Conservation (phyloP, 2,888 invertebrate genomes). For the Ceraclea dissimilis region DNA sequence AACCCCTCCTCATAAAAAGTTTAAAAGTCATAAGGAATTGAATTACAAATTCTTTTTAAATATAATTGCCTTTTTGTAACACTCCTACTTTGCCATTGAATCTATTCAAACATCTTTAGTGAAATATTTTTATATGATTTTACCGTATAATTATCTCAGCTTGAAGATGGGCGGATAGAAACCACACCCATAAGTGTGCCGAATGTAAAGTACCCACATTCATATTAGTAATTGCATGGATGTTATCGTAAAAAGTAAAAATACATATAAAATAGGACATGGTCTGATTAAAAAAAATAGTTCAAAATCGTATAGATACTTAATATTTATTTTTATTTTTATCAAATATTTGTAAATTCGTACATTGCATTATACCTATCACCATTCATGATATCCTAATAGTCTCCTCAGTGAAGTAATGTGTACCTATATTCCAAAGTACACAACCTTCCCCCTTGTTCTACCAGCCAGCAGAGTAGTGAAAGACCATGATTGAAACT, state of each 20-base stretch:
- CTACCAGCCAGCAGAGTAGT: background rate
- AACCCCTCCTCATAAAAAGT: too few relatives aligned
- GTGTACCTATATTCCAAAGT: too few relatives aligned
- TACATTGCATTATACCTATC: too few relatives aligned
- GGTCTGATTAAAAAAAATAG: too few relatives aligned
- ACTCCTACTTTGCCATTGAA: conserved; percentile 3
- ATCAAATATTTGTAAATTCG: too few relatives aligned
- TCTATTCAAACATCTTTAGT: background rate
- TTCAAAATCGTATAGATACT: too few relatives aligned
- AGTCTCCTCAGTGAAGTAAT: too few relatives aligned
- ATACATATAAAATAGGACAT: too few relatives aligned
- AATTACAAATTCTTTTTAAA: too few relatives aligned
- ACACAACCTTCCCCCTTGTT: background rate
- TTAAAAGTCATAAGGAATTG: too few relatives aligned
- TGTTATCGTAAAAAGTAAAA: background rate
- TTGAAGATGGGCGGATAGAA: conserved; percentile 7
- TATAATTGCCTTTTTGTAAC: background rate
- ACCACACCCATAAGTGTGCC: conserved; percentile 20
- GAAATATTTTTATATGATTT: background rate
- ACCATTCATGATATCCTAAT: too few relatives aligned
- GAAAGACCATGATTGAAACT: background rate
- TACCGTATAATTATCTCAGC: conserved; percentile 17
- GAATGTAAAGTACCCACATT: conserved; percentile 17
- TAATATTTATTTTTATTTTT: too few relatives aligned
- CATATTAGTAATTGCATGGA: conserved; percentile 21